A percentile compares a stretch with the other conserved stretches of the same genome.
Conservation (phyloP, 2,113 vertebrate genomes). For the Riparia riparia region DNA sequence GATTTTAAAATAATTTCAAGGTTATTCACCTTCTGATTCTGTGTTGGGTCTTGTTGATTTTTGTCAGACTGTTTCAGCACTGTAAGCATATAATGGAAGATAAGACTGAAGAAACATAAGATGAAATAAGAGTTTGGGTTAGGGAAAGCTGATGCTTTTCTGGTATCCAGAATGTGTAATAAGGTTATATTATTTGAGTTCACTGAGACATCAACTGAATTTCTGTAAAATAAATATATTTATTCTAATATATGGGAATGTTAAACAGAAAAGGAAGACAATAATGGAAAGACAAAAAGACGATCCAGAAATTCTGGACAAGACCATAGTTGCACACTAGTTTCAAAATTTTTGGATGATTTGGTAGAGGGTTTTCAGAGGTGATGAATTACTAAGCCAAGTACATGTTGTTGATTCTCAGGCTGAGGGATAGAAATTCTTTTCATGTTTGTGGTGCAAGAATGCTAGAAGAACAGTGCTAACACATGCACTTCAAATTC, state of each 20-base stretch:
- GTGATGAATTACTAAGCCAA: background rate
- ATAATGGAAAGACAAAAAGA: background rate
- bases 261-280: background rate
- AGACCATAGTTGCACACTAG: background rate
- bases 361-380: background rate
- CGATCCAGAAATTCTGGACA: background rate
- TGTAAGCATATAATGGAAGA: background rate
- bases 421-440: background rate
- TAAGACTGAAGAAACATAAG: accelerated
- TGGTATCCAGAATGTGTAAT: background rate
- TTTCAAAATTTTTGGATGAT: background rate
- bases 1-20: background rate
- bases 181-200: background rate
- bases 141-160: background rate
- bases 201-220: background rate
- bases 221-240: background rate
- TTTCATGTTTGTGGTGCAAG: background rate
- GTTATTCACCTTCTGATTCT: background rate
- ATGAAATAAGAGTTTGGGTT: background rate
- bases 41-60: background rate
- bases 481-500: background rate
- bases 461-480: background rate
- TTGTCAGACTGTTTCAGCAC: background rate
- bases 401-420: background rate
- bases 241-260: background rate